Conservation (phyloP, 2,888 invertebrate genomes). For the Acronicta leporina region DNA sequence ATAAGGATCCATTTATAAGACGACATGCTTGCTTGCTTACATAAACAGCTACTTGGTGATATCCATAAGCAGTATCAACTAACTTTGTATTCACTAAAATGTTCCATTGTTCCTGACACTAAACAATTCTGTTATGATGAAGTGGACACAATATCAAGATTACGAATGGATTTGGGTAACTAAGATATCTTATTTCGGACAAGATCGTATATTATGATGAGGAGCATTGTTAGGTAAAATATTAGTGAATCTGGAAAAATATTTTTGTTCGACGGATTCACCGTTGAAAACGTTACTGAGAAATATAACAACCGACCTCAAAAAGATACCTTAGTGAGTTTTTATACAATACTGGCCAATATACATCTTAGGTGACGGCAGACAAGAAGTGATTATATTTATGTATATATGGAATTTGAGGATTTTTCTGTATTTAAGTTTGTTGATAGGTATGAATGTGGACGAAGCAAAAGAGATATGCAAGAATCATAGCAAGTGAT, state of each 20-base stretch:
- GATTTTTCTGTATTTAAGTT: too few species aligned
- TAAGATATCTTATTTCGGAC: conserved; percentile 37
- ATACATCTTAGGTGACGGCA: too few species aligned
- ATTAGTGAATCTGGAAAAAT: conserved; percentile 14
- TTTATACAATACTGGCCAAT: too few species aligned
- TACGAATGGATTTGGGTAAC: conserved; percentile 32
- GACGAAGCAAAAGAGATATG: too few species aligned
- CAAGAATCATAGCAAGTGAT: too few species aligned
- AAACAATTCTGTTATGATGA: conserved; percentile 41
- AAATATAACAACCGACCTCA: not conserved
- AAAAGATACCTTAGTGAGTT: not conserved
- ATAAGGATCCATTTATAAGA: conserved; percentile 43
- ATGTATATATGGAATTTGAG: too few species aligned
- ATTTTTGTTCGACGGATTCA: conserved; percentile 10
- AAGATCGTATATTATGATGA: conserved; percentile 30
- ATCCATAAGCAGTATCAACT: conserved; percentile 24
- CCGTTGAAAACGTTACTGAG: conserved; percentile 6
- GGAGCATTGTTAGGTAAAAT: conserved; percentile 27
- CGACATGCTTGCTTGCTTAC: conserved; percentile 42
- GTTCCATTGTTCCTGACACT: conserved; percentile 47
- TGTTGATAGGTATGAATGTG: too few species aligned
- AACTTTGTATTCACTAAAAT: conserved; percentile 39
- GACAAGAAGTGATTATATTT: too few species aligned
- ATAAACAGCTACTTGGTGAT: conserved; percentile 43
- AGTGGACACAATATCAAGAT: conserved; percentile 50